phyloP scores from a whole-genome alignment of 2,888 invertebrate species.

The Malachius bipustulatus region DNA sequence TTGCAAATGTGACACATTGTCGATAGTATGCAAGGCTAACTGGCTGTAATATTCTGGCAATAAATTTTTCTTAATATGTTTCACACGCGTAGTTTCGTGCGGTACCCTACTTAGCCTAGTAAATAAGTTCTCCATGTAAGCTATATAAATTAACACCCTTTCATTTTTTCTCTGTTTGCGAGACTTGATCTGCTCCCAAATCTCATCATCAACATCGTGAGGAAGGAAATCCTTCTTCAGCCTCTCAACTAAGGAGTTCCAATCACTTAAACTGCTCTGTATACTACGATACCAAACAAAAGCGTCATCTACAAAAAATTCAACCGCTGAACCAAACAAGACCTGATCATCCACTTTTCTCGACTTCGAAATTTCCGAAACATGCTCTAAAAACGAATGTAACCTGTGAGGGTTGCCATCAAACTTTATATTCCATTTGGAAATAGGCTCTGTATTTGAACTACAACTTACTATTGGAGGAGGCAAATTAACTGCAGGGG shows the following conservation, averaged over 20 bases:
- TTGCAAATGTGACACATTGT: not conserved
- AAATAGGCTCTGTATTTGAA: too few relatives aligned
- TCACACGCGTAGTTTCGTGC: not conserved
- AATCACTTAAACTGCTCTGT: not conserved
- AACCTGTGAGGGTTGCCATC: not conserved
- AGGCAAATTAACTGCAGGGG: too few relatives aligned
- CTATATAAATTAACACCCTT: not conserved
- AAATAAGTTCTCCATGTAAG: not conserved
- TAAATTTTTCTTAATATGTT: not conserved
- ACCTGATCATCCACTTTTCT: too few relatives aligned
- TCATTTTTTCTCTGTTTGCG: not conserved
- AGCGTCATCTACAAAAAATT: slow-evolving; percentile 3
- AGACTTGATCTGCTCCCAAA: not conserved
- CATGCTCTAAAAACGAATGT: not conserved
- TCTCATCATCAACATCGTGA: not conserved
- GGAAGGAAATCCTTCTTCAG: not conserved
- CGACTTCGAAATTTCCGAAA: too few relatives aligned
- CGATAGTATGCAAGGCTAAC: not conserved
- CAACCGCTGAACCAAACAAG: not conserved
- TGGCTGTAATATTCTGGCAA: not conserved
- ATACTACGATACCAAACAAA: not conserved
- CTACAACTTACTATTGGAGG: too few relatives aligned
- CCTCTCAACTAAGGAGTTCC: not conserved
- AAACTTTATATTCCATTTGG: not conserved
- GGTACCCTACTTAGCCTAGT: not conserved